Conservation (phyloP, 2,888 invertebrate genomes). For the Cephus sareptanus region DNA sequence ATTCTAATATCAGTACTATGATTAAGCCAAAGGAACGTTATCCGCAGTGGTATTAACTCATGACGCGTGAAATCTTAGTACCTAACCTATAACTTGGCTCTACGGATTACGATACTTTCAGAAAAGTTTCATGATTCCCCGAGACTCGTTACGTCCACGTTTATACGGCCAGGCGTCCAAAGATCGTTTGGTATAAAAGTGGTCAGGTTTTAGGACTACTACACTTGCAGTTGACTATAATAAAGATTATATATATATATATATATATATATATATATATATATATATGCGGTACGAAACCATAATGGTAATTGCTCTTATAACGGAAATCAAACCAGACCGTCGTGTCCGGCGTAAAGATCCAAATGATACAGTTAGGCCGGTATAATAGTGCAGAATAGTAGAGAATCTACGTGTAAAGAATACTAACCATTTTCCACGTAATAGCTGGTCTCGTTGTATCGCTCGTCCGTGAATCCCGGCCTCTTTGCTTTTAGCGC, state of each 20-base stretch:
- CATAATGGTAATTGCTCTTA: background rate
- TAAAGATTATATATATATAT: too few species aligned
- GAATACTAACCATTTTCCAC: conserved; percentile 88
- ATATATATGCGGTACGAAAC: background rate
- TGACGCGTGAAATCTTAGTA: background rate
- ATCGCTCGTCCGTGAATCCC: conserved; percentile 91
- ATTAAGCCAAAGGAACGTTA: background rate
- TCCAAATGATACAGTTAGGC: background rate
- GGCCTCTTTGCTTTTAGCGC: conserved; percentile 91
- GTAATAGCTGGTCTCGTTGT: conserved; percentile 95
- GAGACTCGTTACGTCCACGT: background rate
- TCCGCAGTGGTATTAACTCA: background rate
- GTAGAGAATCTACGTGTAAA: conserved; percentile 1
- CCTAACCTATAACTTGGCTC: background rate
- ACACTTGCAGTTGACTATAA: background rate
- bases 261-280: too few species aligned
- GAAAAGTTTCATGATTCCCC: background rate
- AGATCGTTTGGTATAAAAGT: background rate
- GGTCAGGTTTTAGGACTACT: background rate
- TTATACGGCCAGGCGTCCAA: conserved; percentile 10
- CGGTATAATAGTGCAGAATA: conserved; percentile 7
- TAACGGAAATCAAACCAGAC: background rate
- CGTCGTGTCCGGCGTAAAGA: background rate
- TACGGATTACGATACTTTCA: background rate
- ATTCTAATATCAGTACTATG: background rate